Conservation (phyloP, 2,888 invertebrate genomes). For the Rhaphigaster nebulosa region DNA sequence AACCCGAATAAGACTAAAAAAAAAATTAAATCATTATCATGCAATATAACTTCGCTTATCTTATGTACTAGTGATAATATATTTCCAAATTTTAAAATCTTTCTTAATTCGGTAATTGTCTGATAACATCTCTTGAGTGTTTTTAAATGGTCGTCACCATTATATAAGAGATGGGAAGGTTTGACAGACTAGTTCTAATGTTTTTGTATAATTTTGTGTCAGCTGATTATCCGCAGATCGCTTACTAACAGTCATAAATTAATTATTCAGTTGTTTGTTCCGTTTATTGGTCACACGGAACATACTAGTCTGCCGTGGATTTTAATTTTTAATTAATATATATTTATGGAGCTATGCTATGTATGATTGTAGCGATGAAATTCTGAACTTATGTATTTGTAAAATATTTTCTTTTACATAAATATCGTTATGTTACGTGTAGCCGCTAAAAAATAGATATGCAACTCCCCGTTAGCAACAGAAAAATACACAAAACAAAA, state of each 20-base stretch:
- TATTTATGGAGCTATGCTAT: too few relatives aligned
- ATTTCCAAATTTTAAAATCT: background rate
- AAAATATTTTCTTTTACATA: too few relatives aligned
- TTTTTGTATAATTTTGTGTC: background rate
- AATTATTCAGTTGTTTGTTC: too few relatives aligned
- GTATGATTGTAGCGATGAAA: too few relatives aligned
- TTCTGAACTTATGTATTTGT: too few relatives aligned
- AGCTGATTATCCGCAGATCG: background rate
- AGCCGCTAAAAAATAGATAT: too few relatives aligned
- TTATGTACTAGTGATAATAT: background rate
- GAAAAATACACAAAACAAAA: background rate
- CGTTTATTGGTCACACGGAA: too few relatives aligned
- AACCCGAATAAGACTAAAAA: background rate
- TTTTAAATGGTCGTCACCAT: background rate
- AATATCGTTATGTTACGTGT: too few relatives aligned
- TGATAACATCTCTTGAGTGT: background rate
- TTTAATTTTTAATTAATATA: too few relatives aligned
- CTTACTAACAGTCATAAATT: too few relatives aligned
- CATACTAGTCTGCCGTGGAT: too few relatives aligned
- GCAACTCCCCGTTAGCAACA: too few relatives aligned
- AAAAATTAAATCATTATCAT: background rate
- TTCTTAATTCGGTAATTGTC: background rate
- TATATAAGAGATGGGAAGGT: background rate
- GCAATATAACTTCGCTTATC: background rate
- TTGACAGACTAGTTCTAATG: background rate